These are phyloP conservation scores for Drosophila meridiana DNA, from an alignment of 2,888 invertebrate genomes.

Conservation along the genomic window DNA sequence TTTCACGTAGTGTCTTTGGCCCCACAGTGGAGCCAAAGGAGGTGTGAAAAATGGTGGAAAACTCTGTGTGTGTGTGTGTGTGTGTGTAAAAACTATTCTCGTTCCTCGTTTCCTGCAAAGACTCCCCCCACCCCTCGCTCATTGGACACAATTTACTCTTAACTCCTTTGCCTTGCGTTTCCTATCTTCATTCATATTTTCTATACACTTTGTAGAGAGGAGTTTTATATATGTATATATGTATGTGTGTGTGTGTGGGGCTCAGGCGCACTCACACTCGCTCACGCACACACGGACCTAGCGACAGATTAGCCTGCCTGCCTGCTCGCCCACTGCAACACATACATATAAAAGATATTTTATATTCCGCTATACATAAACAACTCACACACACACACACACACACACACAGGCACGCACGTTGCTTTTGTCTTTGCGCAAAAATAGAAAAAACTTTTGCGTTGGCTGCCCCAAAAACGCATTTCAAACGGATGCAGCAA, in stretches of 20 bases:
- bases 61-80: slow-evolving; percentile 16
- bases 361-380: slow-evolving; percentile 66
- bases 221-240: slow-evolving; percentile 36
- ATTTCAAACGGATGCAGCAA: slow-evolving; percentile 43
- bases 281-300: slow-evolving; percentile 16
- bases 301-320: slow-evolving; percentile 48
- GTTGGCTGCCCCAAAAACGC: slow-evolving; percentile 48
- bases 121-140: not conserved
- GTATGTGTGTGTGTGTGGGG: slow-evolving; percentile 22
- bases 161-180: slow-evolving; percentile 49
- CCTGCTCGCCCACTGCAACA: slow-evolving; percentile 29
- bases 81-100: slow-evolving; percentile 49
- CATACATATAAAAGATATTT: slow-evolving; percentile 34
- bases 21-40: slow-evolving; percentile 9
- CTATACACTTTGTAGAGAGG: slow-evolving; percentile 78
- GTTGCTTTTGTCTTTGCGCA: slow-evolving; percentile 32
- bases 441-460: slow-evolving; percentile 36
- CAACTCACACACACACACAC: slow-evolving; percentile 44
- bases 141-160: slow-evolving; percentile 38
- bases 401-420: slow-evolving; percentile 8
- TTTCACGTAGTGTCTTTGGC: slow-evolving; percentile 47
- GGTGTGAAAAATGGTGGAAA: slow-evolving; percentile 48
- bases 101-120: slow-evolving; percentile 28
- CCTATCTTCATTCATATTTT: slow-evolving; percentile 77
- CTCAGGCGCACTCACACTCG: slow-evolving; percentile 67